Conservation (phyloP, 2,113 vertebrate genomes). For the Trichechus manatus region DNA sequence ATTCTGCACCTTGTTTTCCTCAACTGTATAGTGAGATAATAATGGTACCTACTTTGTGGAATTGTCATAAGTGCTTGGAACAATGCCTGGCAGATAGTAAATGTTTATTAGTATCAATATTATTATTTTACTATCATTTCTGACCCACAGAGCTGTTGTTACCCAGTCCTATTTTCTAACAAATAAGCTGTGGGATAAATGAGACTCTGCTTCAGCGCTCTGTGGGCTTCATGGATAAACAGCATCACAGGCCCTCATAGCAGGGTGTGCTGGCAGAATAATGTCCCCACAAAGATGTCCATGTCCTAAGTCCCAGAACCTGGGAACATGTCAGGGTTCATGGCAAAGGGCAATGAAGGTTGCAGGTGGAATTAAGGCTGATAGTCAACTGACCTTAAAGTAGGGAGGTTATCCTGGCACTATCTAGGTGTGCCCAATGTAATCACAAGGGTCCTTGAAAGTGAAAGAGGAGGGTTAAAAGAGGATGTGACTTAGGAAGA, state of each 20-base stretch:
- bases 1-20: background rate
- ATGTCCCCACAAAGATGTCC: background rate
- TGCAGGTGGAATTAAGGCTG: background rate
- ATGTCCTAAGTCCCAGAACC: background rate
- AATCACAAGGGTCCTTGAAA: background rate
- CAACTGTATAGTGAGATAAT: no score
- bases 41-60: background rate
- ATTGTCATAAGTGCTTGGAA: background rate
- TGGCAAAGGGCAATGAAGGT: background rate
- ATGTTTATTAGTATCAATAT: rapidly evolving
- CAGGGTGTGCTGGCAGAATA: background rate
- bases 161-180: background rate
- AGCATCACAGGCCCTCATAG: background rate
- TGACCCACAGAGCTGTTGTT: background rate
- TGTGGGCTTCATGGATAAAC: background rate
- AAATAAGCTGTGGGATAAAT: background rate
- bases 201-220: background rate
- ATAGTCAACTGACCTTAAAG: background rate
- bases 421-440: background rate
- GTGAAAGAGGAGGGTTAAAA: background rate
- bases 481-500: background rate
- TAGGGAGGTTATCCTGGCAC: background rate
- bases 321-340: background rate
- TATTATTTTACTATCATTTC: background rate
- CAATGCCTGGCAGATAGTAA: no score